Base-by-base conservation (phyloP, 1,140 invertebrate species). In the Cardiocondyla obscurior region DNA sequence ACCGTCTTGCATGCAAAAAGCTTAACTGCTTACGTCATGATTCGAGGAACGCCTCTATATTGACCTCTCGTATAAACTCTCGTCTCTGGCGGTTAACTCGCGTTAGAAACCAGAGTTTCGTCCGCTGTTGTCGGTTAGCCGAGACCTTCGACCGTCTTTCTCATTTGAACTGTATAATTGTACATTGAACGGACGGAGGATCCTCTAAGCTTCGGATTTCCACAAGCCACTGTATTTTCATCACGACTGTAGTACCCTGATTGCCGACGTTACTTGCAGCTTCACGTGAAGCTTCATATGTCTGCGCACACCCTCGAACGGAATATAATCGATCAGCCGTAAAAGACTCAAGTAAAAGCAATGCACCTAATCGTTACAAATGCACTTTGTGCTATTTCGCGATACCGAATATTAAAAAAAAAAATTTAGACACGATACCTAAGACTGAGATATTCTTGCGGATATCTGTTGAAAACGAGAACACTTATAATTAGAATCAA, bases 1-100 rank as follows among this genome's bases (percentile, higher is more conserved):
- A 49, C 0, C 30, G 6, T 76, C 30, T 58, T 57, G 33, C 28
- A 60, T 25, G 57, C 42, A 74, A 83, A 67, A 51, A 79, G 81
- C 67, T 87, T 87, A 85, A 85, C 65, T 57, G 79, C 44, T 83
- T 82, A 62, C 73, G 73, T 83, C 65, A 72, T 42, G 65, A 73
- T 69, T 65, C 74, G 69, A 67, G 46, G 74, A 83, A 85, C 55
- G 53, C 60, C 22, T 76, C 12, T 4, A 33, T n/a, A 58, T 76
- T 74, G 42, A 57, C 33, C 58, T 81, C 30, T 81, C 30, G 30
- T 10, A 28, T 73, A 10, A 73, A n/a, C 22, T 73, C 55, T 10
- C 12, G n/a, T 60, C 28, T 73, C 58, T 46, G 12, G 12, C 12
- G 46, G 28, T 82, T 82, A 83, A 84, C 33, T 49, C 51, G 39